A percentile compares a stretch with the other conserved stretches of the same genome.
Evolutionary conservation across 2,113 vertebrate genomes (phyloP).

Genomic region (Ceratotherium simum): DNA sequence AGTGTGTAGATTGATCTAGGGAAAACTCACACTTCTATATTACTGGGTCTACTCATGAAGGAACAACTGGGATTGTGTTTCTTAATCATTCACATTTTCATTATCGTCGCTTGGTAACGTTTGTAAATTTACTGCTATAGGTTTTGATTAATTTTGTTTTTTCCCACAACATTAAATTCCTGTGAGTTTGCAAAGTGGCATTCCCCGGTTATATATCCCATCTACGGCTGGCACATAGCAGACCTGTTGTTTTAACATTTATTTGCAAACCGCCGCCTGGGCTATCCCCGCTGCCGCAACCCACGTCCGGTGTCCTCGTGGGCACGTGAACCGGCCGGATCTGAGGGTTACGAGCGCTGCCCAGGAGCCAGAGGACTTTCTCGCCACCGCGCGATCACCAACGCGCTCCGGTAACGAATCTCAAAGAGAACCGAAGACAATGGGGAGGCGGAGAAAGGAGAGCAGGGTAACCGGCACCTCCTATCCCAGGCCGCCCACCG

Average conservation of each 20-base stretch:
- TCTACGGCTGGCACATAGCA: not conserved
- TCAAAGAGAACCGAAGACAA: too few relatives aligned
- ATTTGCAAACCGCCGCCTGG: not conserved
- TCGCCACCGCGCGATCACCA: too few relatives aligned
- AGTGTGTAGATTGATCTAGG: not conserved
- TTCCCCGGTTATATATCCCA: not conserved
- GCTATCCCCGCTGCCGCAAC: not conserved
- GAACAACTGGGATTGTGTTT: not conserved
- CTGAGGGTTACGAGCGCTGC: not conserved
- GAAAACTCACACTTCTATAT: not conserved
- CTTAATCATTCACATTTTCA: not conserved
- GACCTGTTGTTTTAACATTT: not conserved
- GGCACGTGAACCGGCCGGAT: not conserved
- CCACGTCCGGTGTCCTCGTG: not conserved
- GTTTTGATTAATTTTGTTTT: not conserved
- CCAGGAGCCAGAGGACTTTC: not conserved
- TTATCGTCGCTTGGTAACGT: not conserved
- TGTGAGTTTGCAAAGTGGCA: not conserved
- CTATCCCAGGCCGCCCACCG: too few relatives aligned
- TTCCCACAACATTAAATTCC: not conserved
- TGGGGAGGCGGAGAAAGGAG: too few relatives aligned
- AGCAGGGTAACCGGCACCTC: too few relatives aligned
- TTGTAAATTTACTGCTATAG: not conserved
- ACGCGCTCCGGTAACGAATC: rapidly evolving
- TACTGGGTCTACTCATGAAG: not conserved